Evolutionary conservation across 1,140 invertebrate species (phyloP).

Genomic region (Rhynchophorus ferrugineus): DNA sequence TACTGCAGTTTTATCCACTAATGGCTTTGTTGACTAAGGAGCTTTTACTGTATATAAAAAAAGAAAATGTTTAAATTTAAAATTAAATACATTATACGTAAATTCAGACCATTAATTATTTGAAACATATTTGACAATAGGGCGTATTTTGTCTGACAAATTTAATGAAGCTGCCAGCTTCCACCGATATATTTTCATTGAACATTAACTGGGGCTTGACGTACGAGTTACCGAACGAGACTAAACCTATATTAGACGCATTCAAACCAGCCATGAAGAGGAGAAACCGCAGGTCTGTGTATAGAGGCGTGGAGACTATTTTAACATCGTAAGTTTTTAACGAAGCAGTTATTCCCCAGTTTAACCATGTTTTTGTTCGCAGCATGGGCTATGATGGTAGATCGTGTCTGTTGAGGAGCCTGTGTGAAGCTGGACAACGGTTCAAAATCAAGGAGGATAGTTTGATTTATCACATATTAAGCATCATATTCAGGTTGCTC

Average conservation of each 20-base stretch:
- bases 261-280: conserved; percentile 43
- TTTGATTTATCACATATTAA: conserved; percentile 62
- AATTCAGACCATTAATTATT: too few species aligned
- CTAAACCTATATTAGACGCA: conserved; percentile 39
- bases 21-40: too few species aligned
- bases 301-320: conserved; percentile 59
- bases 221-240: conserved; percentile 65
- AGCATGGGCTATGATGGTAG: conserved; percentile 39
- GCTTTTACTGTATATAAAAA: too few species aligned
- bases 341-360: too few species aligned
- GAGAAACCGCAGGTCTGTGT: conserved; percentile 51
- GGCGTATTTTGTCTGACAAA: conserved; percentile 28
- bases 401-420: conserved; percentile 46
- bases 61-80: background rate
- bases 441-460: conserved; percentile 49
- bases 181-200: conserved; percentile 54
- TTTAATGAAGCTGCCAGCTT: conserved; percentile 33
- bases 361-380: conserved; percentile 10
- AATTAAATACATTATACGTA: too few species aligned
- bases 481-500: conserved; percentile 62
- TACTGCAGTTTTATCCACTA: too few species aligned
- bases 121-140: too few species aligned
- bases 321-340: conserved; percentile 57
- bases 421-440: conserved; percentile 42
- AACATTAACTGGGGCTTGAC: conserved; percentile 69